Evolutionary conservation across 2,113 vertebrate species (phyloP), one percentile per base, ranked within the genome.

Genomic region (Damaliscus lunatus): DNA sequence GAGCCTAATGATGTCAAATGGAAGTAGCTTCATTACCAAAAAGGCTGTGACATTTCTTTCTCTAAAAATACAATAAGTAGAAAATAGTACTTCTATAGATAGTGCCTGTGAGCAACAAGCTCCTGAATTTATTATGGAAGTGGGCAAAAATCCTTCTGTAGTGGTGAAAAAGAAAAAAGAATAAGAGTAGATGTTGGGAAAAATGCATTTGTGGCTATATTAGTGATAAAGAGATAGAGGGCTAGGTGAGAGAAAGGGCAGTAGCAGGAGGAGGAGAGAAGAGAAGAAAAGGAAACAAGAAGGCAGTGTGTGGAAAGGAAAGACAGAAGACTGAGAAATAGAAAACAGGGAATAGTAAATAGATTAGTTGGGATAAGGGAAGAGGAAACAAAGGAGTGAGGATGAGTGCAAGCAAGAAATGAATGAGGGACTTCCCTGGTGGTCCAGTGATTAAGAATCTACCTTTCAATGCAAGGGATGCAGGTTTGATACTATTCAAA

Each of bases 21-120:
- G 29, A 95, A 84, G 67, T 29, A 48, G 14, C n/a, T 92, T 98
- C 78, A 21, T 97, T 96, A 91, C 67, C 62, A n/a, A 86, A 55
- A 97, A 92, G 71, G 80, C n/a, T 55, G 31, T 84, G 86, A 57
- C 43, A 91, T 95, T 91, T 92, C 53, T 95, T 93, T 71, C 83
- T 85, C 81, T 57, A 78, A 80, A 55, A 82, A 82, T 62, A 78
- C 6, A 78, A 46, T 80, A 92, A 85, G 80, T 21, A 83, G 91
- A 88, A 94, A 93, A 88, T 36, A 91, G 13, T 50, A 31, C 33
- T 95, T 93, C 8, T 85, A 3, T 83, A 62, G 59, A 71, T 55
- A 21, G 48, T 91, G 53, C 50, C 82, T 62, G 5, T 29, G 52
- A 81, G 46, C 57, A 87, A 11, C 0, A 5, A 33, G 31, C 31